Percentiles rank a stretch among this genome's conserved stretches.
Conservation (phyloP, 2,113 vertebrate genomes). For the Brachirus orientalis region DNA sequence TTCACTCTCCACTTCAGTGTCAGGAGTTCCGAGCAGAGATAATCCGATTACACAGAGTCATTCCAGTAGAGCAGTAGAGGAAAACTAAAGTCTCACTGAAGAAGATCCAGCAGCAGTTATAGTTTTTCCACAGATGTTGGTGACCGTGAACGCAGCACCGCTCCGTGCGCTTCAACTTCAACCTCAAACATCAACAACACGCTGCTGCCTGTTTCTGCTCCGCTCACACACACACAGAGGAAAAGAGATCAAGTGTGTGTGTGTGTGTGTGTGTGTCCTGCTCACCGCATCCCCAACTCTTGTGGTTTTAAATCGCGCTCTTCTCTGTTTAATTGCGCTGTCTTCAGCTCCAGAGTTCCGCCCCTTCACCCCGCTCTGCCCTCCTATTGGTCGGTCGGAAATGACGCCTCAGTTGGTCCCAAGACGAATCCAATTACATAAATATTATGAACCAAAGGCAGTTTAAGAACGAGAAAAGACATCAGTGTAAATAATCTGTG, state of each 20-base stretch:
- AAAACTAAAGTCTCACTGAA: neutral
- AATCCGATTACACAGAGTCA: slow-evolving; percentile 47
- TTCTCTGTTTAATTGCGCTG: slow-evolving; percentile 86
- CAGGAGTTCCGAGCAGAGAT: slow-evolving; percentile 32
- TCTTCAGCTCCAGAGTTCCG: slow-evolving; percentile 67
- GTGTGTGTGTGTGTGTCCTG: slow-evolving; percentile 7
- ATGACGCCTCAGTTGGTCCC: slow-evolving; percentile 26
- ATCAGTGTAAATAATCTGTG: too few relatives aligned
- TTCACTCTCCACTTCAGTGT: neutral
- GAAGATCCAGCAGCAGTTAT: neutral
- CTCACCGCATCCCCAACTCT: slow-evolving; percentile 41
- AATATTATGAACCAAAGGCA: too few relatives aligned
- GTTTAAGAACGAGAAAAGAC: too few relatives aligned
- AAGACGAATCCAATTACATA: too few relatives aligned
- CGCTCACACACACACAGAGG: neutral
- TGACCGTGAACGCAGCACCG: neutral
- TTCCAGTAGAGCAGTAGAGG: slow-evolving; percentile 35
- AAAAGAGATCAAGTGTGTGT: neutral
- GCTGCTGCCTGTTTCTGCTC: too few relatives aligned
- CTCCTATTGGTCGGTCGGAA: slow-evolving; percentile 65
- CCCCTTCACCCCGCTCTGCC: slow-evolving; percentile 62
- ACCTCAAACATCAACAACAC: too few relatives aligned
- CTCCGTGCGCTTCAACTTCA: too few relatives aligned
- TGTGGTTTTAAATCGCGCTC: slow-evolving; percentile 90
- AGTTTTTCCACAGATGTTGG: neutral